A percentile compares a stretch with the other conserved stretches of the same genome.
Evolutionary conservation across 2,113 vertebrate genomes (phyloP).

Genomic region (Etheostoma spectabile): DNA sequence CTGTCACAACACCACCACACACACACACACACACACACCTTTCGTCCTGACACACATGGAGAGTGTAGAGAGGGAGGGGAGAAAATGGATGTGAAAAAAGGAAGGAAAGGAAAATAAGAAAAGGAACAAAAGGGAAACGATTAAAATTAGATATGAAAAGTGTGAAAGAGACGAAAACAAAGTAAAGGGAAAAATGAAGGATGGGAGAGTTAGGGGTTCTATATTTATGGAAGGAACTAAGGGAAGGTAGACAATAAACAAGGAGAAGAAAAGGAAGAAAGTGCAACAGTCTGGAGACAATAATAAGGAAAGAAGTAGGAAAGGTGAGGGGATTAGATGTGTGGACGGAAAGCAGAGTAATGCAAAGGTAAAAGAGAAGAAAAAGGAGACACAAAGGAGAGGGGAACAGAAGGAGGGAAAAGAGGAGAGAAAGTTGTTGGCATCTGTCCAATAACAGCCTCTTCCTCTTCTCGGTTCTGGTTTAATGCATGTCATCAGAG

Average conservation of each 20-base stretch:
- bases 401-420: conserved; percentile 23
- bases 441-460: conserved; percentile 49
- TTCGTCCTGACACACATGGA: not conserved
- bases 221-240: not conserved
- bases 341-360: not conserved
- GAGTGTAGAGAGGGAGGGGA: not conserved
- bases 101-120: not conserved
- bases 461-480: conserved; percentile 49
- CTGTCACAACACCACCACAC: conserved; percentile 61
- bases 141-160: not conserved
- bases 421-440: conserved; percentile 39
- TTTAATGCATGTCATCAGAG: conserved; percentile 70
- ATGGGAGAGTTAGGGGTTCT: not conserved
- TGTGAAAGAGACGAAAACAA: not conserved
- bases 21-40: not conserved
- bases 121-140: not conserved
- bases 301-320: not conserved
- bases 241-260: not conserved
- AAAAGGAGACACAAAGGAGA: conserved; percentile 40
- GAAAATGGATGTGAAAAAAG: not conserved
- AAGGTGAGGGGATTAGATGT: not conserved
- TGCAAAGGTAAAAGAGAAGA: not conserved
- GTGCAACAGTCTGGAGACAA: not conserved
- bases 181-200: not conserved
- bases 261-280: not conserved